phyloP scores from a whole-genome alignment of 2,888 invertebrate genomes.

The Andrena marginata region DNA sequence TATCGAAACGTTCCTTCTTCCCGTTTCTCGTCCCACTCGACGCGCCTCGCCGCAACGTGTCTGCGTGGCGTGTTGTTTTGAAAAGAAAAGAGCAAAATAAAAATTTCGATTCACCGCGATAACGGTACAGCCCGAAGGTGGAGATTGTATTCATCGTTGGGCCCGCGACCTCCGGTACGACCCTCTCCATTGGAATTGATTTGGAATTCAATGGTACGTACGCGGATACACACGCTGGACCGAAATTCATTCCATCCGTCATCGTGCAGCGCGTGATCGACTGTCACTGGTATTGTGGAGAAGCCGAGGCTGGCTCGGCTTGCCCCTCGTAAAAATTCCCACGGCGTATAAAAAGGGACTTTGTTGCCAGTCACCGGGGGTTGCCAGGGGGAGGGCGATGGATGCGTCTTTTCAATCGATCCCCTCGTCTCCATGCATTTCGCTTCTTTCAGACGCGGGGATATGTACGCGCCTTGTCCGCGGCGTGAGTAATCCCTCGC shows the following conservation, averaged over 20 bases:
- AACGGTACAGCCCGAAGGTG: background rate
- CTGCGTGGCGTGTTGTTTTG: background rate
- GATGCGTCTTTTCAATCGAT: conserved; percentile 46
- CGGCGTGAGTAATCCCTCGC: conserved; percentile 54
- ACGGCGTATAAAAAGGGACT: conserved; percentile 16
- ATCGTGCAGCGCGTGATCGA: conserved; percentile 9
- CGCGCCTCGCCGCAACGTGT: background rate
- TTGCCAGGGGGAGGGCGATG: background rate
- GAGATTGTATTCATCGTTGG: background rate
- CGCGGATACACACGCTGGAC: background rate
- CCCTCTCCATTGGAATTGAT: background rate
- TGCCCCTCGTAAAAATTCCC: conserved; percentile 30
- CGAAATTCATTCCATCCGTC: conserved; percentile 25
- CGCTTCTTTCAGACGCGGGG: conserved; percentile 33
- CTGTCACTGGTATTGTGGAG: background rate
- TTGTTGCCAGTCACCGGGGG: conserved; percentile 9
- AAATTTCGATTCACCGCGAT: background rate
- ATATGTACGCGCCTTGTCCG: conserved; percentile 20
- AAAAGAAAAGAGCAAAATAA: too few species aligned
- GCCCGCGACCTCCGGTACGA: background rate
- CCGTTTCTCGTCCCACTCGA: too few species aligned
- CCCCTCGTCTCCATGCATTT: conserved; percentile 45
- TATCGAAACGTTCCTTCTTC: too few species aligned
- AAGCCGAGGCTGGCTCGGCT: conserved; percentile 1
- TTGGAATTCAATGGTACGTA: background rate